Base-by-base conservation (phyloP, 2,888 invertebrate species). In the Drosophila mercatorum region DNA sequence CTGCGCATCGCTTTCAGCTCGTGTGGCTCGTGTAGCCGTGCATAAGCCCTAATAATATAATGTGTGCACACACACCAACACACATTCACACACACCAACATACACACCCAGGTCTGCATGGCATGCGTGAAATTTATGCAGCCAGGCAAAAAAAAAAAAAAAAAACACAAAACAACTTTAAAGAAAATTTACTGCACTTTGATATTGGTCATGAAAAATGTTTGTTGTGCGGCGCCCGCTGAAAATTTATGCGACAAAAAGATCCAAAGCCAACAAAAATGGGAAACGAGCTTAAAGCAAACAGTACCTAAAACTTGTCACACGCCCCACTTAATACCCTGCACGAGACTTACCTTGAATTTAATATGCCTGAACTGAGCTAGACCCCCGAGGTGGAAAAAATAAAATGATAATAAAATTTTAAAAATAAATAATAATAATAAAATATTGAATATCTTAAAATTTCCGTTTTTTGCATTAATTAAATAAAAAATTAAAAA, bases 171-270 rank as follows among this genome's bases (percentile, higher is more conserved):
- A 52, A 8, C 74, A 80, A 78, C 71, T 87, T 85, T 84, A 81
- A 83, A 75, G 70, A 87, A 81, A 85, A 89, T 84, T 84, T 84
- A 84, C 75, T 83, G 77, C 84, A 75, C 87, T 87, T 89, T 86
- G 76, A 81, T 79, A 78, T 86, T 79, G 79, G 76, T 70, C 77
- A 81, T 89, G 84, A 89, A 85, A 85, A 87, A 75, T 79, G 81
- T 65, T 80, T 70, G 83, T 72, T 82, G 70, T 55, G 60, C 59
- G 62, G 75, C 51, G 34, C 56, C 74, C 76, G 83, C 60, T 60
- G 43, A 61, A 83, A 86, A 84, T 88, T 86, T 88, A 86, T 84
- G 76, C 61, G 56, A 57, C 66, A 26, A 55, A 40, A 40, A 28
- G 53, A 40, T 40, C 34, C 41, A 61, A 49, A 49, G 36, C 38